phyloP scores from a whole-genome alignment of 2,113 vertebrate genomes.

The Malurus elegans region DNA sequence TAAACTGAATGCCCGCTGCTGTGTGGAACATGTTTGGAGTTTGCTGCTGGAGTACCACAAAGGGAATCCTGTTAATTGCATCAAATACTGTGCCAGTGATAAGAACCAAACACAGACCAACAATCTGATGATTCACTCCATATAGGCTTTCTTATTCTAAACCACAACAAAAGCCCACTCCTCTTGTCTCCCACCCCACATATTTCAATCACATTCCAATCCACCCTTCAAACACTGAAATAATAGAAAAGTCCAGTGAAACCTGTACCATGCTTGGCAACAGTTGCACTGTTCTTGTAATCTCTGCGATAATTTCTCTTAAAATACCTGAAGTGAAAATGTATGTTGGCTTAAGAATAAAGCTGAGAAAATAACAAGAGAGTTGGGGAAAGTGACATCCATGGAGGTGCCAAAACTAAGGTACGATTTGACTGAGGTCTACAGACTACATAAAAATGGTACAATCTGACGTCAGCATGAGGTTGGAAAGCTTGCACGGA shows the following conservation, averaged over 20 bases:
- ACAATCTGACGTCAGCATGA: background rate
- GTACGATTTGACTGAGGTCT: background rate
- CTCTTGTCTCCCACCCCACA: background rate
- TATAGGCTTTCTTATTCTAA: background rate
- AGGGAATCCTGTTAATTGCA: background rate
- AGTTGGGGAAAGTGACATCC: background rate
- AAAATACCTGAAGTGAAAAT: background rate
- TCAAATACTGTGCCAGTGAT: background rate
- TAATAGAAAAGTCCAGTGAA: background rate
- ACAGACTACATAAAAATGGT: background rate
- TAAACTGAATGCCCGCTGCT: background rate
- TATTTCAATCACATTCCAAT: background rate
- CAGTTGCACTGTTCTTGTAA: background rate
- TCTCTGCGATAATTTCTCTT: background rate
- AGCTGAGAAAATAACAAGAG: background rate
- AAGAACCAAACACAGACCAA: background rate
- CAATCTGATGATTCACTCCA: background rate
- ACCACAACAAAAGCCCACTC: rapidly evolving
- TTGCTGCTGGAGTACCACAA: no score
- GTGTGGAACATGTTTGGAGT: rapidly evolving
- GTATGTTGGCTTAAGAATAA: background rate
- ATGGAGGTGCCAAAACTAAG: background rate
- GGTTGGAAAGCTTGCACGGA: background rate
- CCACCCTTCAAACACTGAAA: background rate
- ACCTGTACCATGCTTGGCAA: background rate